Percentiles rank a stretch among this genome's conserved stretches.
Evolutionary conservation across 2,888 invertebrate genomes (phyloP).

Genomic region (Chesias legatella): DNA sequence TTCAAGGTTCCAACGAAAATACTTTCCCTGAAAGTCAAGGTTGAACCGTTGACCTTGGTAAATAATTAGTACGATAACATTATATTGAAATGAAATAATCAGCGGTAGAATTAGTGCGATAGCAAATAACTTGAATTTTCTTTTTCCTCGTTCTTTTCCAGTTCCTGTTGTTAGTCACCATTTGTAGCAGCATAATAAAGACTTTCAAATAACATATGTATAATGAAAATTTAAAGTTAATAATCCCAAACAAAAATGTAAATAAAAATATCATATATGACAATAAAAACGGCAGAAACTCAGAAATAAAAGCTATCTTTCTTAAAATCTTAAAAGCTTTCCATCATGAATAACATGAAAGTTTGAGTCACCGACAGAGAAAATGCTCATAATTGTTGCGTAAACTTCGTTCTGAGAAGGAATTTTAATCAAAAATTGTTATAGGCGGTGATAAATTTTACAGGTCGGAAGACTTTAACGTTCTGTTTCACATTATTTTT

Average conservation of each 20-base stretch:
- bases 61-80: constrained; percentile 8
- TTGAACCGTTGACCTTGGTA: constrained; percentile 5
- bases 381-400: constrained; percentile 31
- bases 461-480: constrained; percentile 21
- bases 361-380: constrained; percentile 30
- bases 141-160: too few relatives aligned
- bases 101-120: too few relatives aligned
- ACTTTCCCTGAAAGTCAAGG: constrained; percentile 13
- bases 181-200: too few relatives aligned
- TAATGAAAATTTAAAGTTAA: too few relatives aligned
- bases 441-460: constrained; percentile 29
- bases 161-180: too few relatives aligned
- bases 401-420: constrained; percentile 28
- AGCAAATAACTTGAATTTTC: too few relatives aligned
- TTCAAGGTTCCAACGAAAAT: constrained; percentile 4
- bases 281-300: too few relatives aligned
- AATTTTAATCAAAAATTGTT: constrained; percentile 34
- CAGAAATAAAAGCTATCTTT: too few relatives aligned
- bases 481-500: constrained; percentile 13
- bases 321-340: constrained; percentile 27
- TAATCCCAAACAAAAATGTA: too few relatives aligned
- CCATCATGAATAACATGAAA: constrained; percentile 30
- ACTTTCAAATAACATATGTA: too few relatives aligned
- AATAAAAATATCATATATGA: too few relatives aligned
- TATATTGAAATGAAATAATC: too few relatives aligned